A percentile compares a stretch with the other conserved stretches of the same genome.
Conservation (phyloP, 2,888 invertebrate species). For the Ferdinandea cuprea region DNA sequence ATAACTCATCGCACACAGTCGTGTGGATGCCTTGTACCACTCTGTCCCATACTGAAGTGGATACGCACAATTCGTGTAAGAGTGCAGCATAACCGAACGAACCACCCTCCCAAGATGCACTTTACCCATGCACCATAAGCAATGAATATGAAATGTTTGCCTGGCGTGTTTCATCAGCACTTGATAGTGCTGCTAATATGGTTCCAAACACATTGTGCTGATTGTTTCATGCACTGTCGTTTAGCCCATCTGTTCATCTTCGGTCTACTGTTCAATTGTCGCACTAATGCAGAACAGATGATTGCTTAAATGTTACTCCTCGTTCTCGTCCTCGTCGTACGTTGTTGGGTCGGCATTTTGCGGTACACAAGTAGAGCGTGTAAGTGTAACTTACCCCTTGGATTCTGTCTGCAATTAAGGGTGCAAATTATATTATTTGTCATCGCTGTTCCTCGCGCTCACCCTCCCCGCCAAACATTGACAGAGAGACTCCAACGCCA, state of each 20-base stretch:
- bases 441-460: slow-evolving; percentile 54
- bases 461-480: slow-evolving; percentile 26
- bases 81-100: slow-evolving; percentile 39
- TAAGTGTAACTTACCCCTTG: slow-evolving; percentile 72
- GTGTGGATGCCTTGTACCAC: slow-evolving; percentile 8
- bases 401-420: slow-evolving; percentile 70
- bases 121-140: slow-evolving; percentile 34
- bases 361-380: slow-evolving; percentile 70
- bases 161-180: slow-evolving; percentile 29
- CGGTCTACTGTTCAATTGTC: slow-evolving; percentile 12
- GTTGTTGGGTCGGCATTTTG: slow-evolving; percentile 65
- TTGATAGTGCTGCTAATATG: slow-evolving; percentile 38
- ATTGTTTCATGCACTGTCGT: slow-evolving; percentile 66
- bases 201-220: slow-evolving; percentile 42
- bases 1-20: slow-evolving; percentile 55
- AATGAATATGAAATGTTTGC: slow-evolving; percentile 45
- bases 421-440: slow-evolving; percentile 75
- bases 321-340: slow-evolving; percentile 21
- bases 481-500: slow-evolving; percentile 33
- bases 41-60: slow-evolving; percentile 57
- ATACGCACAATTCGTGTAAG: slow-evolving; percentile 70
- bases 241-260: slow-evolving; percentile 73
- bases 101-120: slow-evolving; percentile 65
- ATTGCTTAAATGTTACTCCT: slow-evolving; percentile 68
- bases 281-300: slow-evolving; percentile 70